Base-by-base conservation (phyloP, 2,888 invertebrate species). In the Alitta virens region DNA sequence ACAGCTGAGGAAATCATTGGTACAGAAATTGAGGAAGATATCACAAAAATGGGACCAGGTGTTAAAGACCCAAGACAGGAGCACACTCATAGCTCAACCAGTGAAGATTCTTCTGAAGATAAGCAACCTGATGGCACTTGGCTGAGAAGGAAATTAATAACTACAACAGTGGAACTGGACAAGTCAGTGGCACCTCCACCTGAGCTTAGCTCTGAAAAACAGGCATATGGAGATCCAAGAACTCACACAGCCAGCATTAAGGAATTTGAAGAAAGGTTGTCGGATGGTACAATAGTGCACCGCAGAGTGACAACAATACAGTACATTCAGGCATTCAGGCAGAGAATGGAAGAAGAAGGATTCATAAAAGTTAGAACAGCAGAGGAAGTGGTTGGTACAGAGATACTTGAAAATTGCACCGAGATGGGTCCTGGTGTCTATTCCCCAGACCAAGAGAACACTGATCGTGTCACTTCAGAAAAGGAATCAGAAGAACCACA, bases 251-350 rank as follows among this genome's bases (percentile, higher is more conserved):
- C 33, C 33, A 64, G 67, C 50, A 60, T 68, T 5, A 52, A 68
- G 33, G 70, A 70, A 43, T 66, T 52, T 43, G 70, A 70, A 27
- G 71, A 66, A 62, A 66, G 40, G 24, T 64, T 63, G 63, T 67
- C 60, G 9, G 71, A 72, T 53, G 72, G 72, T 24, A 69, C 68
- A 2, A 53, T 70, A n/a, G 64, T 72, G n/a, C 66, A 69, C 33
- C 50, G 67, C 27, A 58, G 58, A 26, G 63, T 70, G 33, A 33
- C 33, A 5, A 33, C 33, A 33, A 33, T 33, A 7, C 33, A 33
- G 33, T 33, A 33, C 33, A 33, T 33, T 12, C 33, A 33, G 33
- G 33, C 33, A 33, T 33, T 33, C 12, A 33, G 33, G 12, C 33
- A 33, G 12, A 33, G 33, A 33, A 33, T 33, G 33, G 56, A 43